Evolutionary conservation across 35 echinoderm and acorn worm genomes (phyloP).

Genomic region (Ophioderma brevispina): DNA sequence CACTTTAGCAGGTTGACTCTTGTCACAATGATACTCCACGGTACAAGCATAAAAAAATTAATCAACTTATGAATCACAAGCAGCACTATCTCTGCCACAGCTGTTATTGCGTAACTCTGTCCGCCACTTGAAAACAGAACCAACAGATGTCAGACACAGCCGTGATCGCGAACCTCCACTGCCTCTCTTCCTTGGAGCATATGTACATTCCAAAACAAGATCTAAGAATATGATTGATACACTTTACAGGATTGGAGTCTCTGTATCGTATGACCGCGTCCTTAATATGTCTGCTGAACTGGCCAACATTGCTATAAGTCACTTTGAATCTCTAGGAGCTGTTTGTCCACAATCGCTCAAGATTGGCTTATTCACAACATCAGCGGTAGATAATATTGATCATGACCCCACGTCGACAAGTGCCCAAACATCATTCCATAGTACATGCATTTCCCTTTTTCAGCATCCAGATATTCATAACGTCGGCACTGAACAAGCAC

Average conservation of each 20-base stretch:
- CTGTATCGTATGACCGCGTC: conserved; percentile 17
- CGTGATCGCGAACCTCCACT: conserved; percentile 16
- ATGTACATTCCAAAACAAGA: conserved; percentile 24
- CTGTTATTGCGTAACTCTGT: conserved; percentile 10
- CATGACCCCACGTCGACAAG: conserved; percentile 36
- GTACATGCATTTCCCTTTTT: conserved; percentile 36
- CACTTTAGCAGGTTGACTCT: conserved; percentile 14
- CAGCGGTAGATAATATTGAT: conserved; percentile 19
- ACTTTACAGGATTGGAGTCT: conserved; percentile 11
- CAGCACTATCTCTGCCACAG: background rate
- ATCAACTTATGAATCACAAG: background rate
- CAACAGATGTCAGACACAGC: background rate
- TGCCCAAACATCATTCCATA: conserved; percentile 48
- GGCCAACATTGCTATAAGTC: background rate
- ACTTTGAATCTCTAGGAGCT: background rate
- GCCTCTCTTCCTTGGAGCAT: conserved; percentile 11
- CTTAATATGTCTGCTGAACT: too few species aligned
- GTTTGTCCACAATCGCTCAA: background rate
- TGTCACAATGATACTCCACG: conserved; percentile 48
- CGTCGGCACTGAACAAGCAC: too few species aligned
- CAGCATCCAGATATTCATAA: conserved; percentile 39
- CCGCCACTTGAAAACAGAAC: background rate
- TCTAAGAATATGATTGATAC: conserved; percentile 15
- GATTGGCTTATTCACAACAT: background rate
- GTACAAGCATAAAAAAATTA: conserved; percentile 37